Evolutionary conservation across 92 coral and sea anemone genomes (phyloP).

Genomic region (Parazoanthus darwini): DNA sequence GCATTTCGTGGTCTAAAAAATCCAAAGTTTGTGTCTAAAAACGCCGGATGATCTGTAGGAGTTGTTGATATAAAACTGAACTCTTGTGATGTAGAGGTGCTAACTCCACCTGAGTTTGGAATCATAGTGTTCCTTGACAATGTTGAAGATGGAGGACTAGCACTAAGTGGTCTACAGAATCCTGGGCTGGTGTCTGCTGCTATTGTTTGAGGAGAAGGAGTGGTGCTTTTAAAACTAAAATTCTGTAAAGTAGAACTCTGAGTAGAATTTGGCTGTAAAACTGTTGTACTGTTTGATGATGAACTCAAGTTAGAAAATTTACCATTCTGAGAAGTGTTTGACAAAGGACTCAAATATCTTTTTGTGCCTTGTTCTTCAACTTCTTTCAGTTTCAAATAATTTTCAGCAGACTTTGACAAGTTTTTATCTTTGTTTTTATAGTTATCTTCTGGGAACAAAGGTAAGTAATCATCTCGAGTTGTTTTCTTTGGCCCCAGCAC

Average conservation of each 20-base stretch:
- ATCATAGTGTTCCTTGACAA: neutral
- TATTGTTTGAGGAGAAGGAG: neutral
- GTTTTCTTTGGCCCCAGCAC: neutral
- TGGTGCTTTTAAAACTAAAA: conserved; percentile 1
- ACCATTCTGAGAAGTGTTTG: conserved; percentile 2
- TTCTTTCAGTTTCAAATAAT: neutral
- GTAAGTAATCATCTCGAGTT: neutral
- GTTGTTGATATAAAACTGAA: neutral
- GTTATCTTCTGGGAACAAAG: neutral
- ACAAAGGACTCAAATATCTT: neutral
- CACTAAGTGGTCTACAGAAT: neutral
- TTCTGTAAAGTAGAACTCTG: neutral
- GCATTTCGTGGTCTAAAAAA: conserved; percentile 27
- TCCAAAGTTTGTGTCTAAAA: neutral
- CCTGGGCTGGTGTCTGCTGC: neutral
- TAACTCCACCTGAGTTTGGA: neutral
- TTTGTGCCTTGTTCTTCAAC: neutral
- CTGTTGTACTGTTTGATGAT: neutral
- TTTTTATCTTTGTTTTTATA: conserved; percentile 3
- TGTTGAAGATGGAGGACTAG: conserved; percentile 7
- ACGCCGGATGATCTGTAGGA: neutral
- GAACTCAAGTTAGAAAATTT: neutral
- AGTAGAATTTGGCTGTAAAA: neutral
- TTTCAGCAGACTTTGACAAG: neutral
- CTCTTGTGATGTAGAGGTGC: neutral